phyloP scores from a whole-genome alignment of 2,888 invertebrate species.

The Eudemis profundana region DNA sequence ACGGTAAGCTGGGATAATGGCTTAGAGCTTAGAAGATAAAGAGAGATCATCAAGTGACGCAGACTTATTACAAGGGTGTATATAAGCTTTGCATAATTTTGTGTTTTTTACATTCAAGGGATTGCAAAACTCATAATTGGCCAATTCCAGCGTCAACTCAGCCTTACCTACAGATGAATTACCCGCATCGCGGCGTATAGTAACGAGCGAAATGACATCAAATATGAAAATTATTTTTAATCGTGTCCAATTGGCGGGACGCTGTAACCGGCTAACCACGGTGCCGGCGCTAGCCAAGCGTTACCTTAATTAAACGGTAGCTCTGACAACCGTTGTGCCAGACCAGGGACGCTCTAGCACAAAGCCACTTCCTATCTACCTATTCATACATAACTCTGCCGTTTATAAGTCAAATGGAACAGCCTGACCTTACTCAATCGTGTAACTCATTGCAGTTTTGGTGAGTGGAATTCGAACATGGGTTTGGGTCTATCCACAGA shows the following conservation, averaged over 20 bases:
- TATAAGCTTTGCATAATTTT: no score
- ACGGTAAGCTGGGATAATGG: no score
- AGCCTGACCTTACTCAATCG: conserved; percentile 30
- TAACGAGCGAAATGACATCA: conserved; percentile 82
- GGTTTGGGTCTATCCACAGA: no score
- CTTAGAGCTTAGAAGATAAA: no score
- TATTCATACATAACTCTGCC: conserved; percentile 3
- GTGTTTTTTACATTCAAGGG: neutral
- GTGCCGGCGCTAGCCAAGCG: conserved; percentile 69
- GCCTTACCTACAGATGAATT: conserved; percentile 68
- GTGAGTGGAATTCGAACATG: neutral
- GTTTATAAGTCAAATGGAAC: neutral
- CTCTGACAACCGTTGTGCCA: conserved; percentile 55
- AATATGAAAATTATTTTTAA: conserved; percentile 85
- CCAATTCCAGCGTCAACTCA: neutral
- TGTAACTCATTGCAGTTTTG: neutral
- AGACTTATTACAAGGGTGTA: no score
- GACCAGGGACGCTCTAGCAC: conserved; percentile 32
- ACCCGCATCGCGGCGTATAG: conserved; percentile 69
- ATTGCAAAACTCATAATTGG: neutral
- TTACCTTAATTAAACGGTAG: conserved; percentile 79
- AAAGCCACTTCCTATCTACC: conserved; percentile 20
- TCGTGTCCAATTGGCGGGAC: conserved; percentile 79
- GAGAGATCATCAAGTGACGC: no score
- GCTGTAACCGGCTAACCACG: conserved; percentile 67